Base-by-base conservation (phyloP, 2,797 vertebrate genomes). In the Ptychobarbus kaznakovi region DNA sequence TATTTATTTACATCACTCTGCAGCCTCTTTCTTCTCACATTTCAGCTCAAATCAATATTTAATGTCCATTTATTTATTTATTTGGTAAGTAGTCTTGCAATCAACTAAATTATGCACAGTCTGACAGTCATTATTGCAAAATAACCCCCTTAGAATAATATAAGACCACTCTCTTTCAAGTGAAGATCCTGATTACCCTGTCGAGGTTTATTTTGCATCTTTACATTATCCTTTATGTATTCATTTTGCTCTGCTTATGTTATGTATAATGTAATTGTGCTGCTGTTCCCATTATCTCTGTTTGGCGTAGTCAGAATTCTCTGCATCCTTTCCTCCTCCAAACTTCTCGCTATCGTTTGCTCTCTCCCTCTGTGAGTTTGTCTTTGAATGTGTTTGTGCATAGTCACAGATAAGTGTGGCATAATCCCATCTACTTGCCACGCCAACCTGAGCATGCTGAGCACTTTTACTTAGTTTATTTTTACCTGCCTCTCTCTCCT, bases 401-500 rank as follows among this genome's bases (percentile, higher is more conserved):
- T 46, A 83, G 84, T 88, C 87, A 88, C 75, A 85, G 90, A 83
- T 89, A 88, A 89, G 84, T 81, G 84, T 81, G 84, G 66, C 84
- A 87, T 90, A 88, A 88, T 89, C 88, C 82, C 88, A 87, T 90
- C 86, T 90, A 88, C 88, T 86, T 88, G 72, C 86, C 78, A 77
- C 20, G 80, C 73, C 81, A 86, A 82, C 73, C 72, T 88, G 72
- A 87, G 83, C 83, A 28, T 80, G 76, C 66, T 85, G 84, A 87
- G 87, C 87, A 88, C 90, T 90, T 86, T 83, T 83, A 88, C 84
- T 81, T 78, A 69, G 79, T 88, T 90, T 89, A 89, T 91, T 93
- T 92, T 93, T 91, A 92, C 88, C 88, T 83, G 80, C 87, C 84
- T 86, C 80, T 89, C 79, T 84, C 87, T 90, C 83, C 90, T 86